These are phyloP conservation scores for Tyria jacobaeae DNA, from an alignment of 2,888 invertebrate genomes.

Conservation along the genomic window DNA sequence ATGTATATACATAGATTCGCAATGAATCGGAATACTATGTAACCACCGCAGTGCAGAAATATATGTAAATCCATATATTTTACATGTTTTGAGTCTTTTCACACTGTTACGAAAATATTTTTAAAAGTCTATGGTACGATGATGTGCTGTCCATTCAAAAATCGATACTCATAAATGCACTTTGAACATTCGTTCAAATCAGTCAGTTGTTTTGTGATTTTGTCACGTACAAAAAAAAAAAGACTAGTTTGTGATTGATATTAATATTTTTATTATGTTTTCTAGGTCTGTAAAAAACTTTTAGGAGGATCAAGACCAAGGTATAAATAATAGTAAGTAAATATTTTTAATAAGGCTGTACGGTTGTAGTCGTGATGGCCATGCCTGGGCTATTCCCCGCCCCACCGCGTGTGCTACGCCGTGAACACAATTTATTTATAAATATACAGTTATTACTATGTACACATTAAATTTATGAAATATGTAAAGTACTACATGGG, in stretches of 20 bases:
- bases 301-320: constrained; percentile 64
- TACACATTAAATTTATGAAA: not conserved
- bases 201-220: constrained; percentile 37
- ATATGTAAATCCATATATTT: not conserved
- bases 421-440: not conserved
- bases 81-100: not conserved
- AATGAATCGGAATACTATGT: not conserved
- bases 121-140: constrained; percentile 6
- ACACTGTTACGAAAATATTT: not conserved
- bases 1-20: not conserved
- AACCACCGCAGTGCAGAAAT: not conserved
- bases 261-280: constrained; percentile 53
- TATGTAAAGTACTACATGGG: not conserved
- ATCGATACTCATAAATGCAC: constrained; percentile 33
- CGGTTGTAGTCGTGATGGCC: too few species aligned
- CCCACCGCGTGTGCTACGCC: too few species aligned
- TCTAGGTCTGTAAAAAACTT: constrained; percentile 80
- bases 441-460: not conserved
- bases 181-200: constrained; percentile 15
- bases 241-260: constrained; percentile 22
- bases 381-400: too few species aligned
- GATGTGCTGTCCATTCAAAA: constrained; percentile 28
- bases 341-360: not conserved
- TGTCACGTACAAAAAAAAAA: constrained; percentile 23
- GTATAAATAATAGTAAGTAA: constrained; percentile 51